Conservation (phyloP, 1,140 invertebrate genomes). For the Brachystomella parvula region DNA sequence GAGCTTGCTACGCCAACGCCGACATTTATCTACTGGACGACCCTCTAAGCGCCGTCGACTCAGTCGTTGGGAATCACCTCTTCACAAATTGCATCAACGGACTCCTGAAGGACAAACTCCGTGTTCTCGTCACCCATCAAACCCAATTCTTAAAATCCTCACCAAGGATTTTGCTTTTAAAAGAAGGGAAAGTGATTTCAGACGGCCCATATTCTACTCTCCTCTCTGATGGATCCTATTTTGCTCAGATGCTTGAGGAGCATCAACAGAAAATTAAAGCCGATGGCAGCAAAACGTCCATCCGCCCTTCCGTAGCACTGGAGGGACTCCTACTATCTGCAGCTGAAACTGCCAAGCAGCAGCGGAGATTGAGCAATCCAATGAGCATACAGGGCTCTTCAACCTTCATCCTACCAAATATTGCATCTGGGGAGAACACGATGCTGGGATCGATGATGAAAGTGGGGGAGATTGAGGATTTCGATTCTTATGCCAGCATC, state of each 20-base stretch:
- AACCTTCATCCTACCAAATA: conserved; percentile 2
- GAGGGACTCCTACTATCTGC: too few species aligned
- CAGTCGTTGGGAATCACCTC: conserved; percentile 47
- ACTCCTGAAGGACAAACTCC: conserved; percentile 41
- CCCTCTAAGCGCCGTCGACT: conserved; percentile 47
- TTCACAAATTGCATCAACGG: conserved; percentile 43
- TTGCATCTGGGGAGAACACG: background rate
- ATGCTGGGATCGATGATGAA: too few species aligned
- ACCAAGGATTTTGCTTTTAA: conserved; percentile 34
- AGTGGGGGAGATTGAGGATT: too few species aligned
- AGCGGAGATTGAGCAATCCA: background rate
- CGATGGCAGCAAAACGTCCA: background rate
- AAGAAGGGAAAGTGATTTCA: conserved; percentile 21
- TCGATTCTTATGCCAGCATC: too few species aligned
- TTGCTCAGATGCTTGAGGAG: conserved; percentile 33
- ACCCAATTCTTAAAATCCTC: conserved; percentile 39
- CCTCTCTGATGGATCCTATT: conserved; percentile 13
- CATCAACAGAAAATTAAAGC: conserved; percentile 36
- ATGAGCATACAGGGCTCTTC: conserved; percentile 8
- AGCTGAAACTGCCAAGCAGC: too few species aligned
- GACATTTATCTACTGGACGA: conserved; percentile 50
- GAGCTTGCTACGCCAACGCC: conserved; percentile 46
- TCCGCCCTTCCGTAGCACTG: too few species aligned
- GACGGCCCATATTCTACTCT: conserved; percentile 26
- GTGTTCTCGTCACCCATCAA: conserved; percentile 45